phyloP scores from a whole-genome alignment of 2,113 vertebrate genomes.

The Limanda limanda region DNA sequence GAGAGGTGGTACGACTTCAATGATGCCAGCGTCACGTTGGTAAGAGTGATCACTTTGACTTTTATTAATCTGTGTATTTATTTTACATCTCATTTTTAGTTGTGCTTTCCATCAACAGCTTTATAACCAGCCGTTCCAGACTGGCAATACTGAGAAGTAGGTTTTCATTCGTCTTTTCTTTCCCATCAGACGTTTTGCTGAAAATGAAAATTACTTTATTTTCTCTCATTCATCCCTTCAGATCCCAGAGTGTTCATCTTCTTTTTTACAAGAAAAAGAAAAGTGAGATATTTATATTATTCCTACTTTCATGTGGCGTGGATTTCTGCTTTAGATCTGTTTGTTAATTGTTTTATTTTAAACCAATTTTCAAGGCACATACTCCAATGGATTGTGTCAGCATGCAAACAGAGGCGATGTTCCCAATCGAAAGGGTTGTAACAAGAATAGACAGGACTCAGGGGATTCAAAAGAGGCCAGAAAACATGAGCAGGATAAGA shows the following conservation, averaged over 20 bases:
- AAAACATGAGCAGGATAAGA: too few relatives aligned
- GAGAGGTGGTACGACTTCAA: slow-evolving; percentile 67
- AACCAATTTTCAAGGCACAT: background rate
- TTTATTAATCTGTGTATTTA: background rate
- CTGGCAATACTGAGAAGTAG: background rate
- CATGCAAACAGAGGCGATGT: background rate
- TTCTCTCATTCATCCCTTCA: slow-evolving; percentile 22
- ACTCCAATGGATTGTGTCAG: background rate
- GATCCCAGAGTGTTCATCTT: slow-evolving; percentile 56
- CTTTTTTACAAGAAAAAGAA: slow-evolving; percentile 68
- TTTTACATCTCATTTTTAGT: background rate
- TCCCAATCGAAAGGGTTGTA: too few relatives aligned
- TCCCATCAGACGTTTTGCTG: background rate
- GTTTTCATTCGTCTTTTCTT: background rate
- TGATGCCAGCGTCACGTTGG: slow-evolving; percentile 39
- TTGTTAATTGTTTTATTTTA: background rate
- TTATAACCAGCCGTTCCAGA: background rate
- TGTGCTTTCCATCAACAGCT: slow-evolving; percentile 2
- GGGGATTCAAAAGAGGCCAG: too few relatives aligned
- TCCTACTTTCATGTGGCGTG: background rate
- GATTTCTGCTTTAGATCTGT: background rate
- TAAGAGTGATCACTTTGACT: slow-evolving; percentile 28
- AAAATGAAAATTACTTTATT: background rate
- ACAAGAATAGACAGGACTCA: too few relatives aligned
- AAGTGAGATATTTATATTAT: slow-evolving; percentile 18